Evolutionary conservation across 1,140 invertebrate species (phyloP).

Genomic region (Thaumatotibia leucotreta): DNA sequence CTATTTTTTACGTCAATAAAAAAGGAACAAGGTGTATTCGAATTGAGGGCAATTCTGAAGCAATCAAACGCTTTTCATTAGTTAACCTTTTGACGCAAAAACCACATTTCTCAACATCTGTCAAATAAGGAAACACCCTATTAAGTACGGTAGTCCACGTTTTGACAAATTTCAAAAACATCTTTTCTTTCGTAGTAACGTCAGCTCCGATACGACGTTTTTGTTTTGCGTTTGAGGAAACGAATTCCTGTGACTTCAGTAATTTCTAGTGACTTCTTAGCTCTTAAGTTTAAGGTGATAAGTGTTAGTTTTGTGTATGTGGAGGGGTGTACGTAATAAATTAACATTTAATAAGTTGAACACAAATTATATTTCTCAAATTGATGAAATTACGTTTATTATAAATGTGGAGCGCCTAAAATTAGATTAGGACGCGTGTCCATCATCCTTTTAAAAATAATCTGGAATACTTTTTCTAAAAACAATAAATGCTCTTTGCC

Average conservation of each 20-base stretch:
- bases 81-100: slow-evolving; percentile 10
- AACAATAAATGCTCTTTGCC: too few relatives aligned
- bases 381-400: slow-evolving; percentile 48
- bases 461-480: too few relatives aligned
- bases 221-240: too few relatives aligned
- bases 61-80: slow-evolving; percentile 3
- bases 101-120: slow-evolving; percentile 6
- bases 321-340: slow-evolving; percentile 36
- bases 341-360: slow-evolving; percentile 45
- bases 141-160: not conserved
- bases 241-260: not conserved
- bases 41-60: not conserved
- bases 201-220: not conserved
- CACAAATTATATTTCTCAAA: slow-evolving; percentile 35
- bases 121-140: slow-evolving; percentile 2
- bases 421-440: slow-evolving; percentile 25
- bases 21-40: not conserved
- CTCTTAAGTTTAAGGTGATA: not conserved
- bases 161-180: not conserved
- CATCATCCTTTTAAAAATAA: slow-evolving; percentile 28
- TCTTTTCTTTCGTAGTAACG: not conserved
- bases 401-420: slow-evolving; percentile 41
- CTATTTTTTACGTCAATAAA: not conserved
- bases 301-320: not conserved
- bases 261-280: not conserved